Evolutionary conservation across 2,113 vertebrate species (phyloP), one percentile per base, ranked within the genome.

Genomic region (Toxotes jaculatrix): DNA sequence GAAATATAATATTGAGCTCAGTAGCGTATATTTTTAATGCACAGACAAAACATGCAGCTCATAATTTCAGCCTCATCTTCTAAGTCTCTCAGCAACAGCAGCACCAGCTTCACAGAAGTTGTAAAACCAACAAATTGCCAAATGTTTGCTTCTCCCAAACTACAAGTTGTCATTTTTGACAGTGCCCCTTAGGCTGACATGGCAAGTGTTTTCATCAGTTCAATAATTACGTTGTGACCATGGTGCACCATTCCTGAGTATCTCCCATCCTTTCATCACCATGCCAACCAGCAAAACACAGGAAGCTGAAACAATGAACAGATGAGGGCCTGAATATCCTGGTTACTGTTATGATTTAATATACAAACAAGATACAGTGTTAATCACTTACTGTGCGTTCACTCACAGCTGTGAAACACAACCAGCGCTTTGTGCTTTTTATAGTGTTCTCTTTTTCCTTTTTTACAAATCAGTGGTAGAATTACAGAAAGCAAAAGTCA

Each of bases 251-350:
- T 61, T 67, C 77, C 77, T 67, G 75, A 87, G 63, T 64, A 67
- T 90, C 87, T 90, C 77, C 90, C 76, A 74, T 87, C 86, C 45
- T 88, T 87, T 90, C 77, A 86, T 91, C 67, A 38, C 89, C 80
- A 88, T 90, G 85, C 53, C 87, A 88, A 90, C 91, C 70, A 84
- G 71, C 74, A 91, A 85, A 93, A 92, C 86, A 92, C 71, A 91
- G 92, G 91, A 92, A 92, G 80, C 56, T 68, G 76, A 79, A 89
- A 93, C 91, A 92, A 93, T 90, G 91, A 89, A 89, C 80, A 88
- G 89, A 92, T 85, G 89, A 86, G 42, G 80, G 38, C 78, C 61
- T 64, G 77, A 84, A 82, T 88, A 86, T 93, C 91, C 91, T 93
- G 91, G 88, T 82, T 88, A 91, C 91, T 69, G 63, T 87, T 87